These are phyloP conservation scores for Litoditis marina DNA, from an alignment of 2,888 invertebrate species.

Conservation along the genomic window DNA sequence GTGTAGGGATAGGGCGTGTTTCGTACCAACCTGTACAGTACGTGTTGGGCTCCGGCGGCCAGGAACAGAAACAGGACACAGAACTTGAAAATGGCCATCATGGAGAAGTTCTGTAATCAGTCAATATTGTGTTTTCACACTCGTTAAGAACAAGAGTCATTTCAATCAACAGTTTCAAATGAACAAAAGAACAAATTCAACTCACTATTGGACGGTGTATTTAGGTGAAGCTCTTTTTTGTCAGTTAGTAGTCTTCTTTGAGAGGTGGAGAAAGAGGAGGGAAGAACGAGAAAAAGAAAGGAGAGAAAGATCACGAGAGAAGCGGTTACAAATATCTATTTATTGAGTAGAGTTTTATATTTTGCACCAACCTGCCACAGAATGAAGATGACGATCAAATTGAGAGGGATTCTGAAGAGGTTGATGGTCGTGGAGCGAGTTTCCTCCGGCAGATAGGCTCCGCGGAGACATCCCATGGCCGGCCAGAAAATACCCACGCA, in stretches of 20 bases:
- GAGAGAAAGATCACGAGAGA: too few species aligned
- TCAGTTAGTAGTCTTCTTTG: too few species aligned
- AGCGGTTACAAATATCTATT: too few species aligned
- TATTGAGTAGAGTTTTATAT: too few species aligned
- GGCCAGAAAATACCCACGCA: constrained; percentile 67
- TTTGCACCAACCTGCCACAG: constrained; percentile 64
- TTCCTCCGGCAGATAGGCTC: constrained; percentile 65
- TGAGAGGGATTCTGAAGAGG: constrained; percentile 66
- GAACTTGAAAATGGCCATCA: constrained; percentile 64
- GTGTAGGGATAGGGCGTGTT: too few species aligned
- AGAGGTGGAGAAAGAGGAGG: too few species aligned
- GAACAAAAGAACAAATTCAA: background rate
- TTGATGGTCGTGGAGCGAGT: constrained; percentile 66
- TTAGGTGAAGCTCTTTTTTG: too few species aligned
- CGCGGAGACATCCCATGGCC: constrained; percentile 64
- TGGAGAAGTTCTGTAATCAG: constrained; percentile 60
- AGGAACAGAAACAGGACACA: constrained; percentile 64
- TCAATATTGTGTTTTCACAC: too few species aligned
- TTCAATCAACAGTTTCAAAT: background rate
- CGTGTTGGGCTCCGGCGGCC: constrained; percentile 58
- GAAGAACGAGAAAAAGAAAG: too few species aligned
- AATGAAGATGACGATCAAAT: constrained; percentile 65
- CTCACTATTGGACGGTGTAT: too few species aligned
- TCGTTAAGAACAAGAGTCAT: too few species aligned
- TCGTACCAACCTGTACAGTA: constrained; percentile 42